Evolutionary conservation across 2,888 invertebrate genomes (phyloP).

Genomic region (Drosophila fulvimacula): DNA sequence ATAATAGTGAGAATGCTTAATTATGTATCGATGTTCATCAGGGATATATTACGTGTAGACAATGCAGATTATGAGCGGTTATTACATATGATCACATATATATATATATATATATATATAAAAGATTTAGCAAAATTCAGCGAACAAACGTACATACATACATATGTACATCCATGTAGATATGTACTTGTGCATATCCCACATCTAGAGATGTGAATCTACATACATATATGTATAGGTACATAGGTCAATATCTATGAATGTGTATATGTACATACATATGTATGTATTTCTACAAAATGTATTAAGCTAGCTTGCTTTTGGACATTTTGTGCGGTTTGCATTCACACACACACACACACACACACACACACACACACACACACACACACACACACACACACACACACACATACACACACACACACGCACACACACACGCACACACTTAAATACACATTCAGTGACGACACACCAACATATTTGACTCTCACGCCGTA

Average conservation of each 20-base stretch:
- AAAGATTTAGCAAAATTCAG: conserved; percentile 1
- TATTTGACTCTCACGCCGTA: conserved; percentile 19
- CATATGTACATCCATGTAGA: background rate
- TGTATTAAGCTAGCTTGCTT: conserved; percentile 15
- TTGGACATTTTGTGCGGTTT: conserved; percentile 23
- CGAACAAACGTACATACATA: background rate
- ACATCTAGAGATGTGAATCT: background rate
- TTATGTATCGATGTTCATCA: background rate
- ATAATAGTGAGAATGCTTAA: background rate
- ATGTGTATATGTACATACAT: background rate
- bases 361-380: too few relatives aligned
- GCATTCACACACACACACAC: conserved; percentile 3
- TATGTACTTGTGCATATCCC: background rate
- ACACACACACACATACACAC: background rate
- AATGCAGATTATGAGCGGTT: too few relatives aligned
- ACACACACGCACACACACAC: conserved; percentile 3
- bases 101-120: too few relatives aligned
- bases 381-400: background rate
- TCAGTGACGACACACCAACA: conserved; percentile 12
- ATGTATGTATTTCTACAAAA: conserved; percentile 3
- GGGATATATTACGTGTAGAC: background rate
- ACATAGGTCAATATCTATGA: background rate
- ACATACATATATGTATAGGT: background rate
- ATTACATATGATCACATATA: background rate
- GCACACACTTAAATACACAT: conserved; percentile 5